Evolutionary conservation across 2,888 invertebrate genomes (phyloP), one percentile per base, ranked within the genome.

Genomic region (Cosmia trapezina): DNA sequence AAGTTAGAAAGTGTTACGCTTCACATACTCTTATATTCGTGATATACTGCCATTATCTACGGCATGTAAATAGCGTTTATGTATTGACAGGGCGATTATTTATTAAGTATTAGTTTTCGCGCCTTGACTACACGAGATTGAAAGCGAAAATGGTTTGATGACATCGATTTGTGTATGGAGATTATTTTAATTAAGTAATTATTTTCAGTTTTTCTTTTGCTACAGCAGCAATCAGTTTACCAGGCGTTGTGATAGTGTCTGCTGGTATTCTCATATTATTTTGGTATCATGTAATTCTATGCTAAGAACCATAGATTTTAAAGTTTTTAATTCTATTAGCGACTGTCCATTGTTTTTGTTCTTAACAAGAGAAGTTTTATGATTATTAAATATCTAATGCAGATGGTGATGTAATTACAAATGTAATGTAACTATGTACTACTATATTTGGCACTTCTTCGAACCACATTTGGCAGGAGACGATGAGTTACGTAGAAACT

Each of bases 1-100:
- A 70, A 78, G 83, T 78, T 86, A 87, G 85, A 87, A 87, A 87
- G 86, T 86, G 87, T 83, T 81, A 79, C 81, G 85, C 76, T 73
- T 78, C 72, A 76, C 63, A 73, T 62, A 64, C 49, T 75, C n/a
- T 56, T 43, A 64, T 63, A 75, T 83, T 85, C 87, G 87, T 87
- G 87, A 73, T 81, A 61, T n/a, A 61, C 8, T 51, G 37, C 72
- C 69, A 80, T 87, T 86, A 83, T 64, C 14, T 49, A 57, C 12
- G 53, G 56, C 68, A 78, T 83, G 82, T 75, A 81, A 85, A 82
- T 78, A 79, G 60, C 76, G 70, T 80, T 83, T 80, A 80, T 62
- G 64, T 81, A 86, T 84, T 74, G 79, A 76, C 84, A 81, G 37
- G 47, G 17, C 47, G 64, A 45, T 83, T 80, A 80, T 81, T 81